Conservation (phyloP, 2,113 vertebrate species). For the Todiramphus saurophagus region DNA sequence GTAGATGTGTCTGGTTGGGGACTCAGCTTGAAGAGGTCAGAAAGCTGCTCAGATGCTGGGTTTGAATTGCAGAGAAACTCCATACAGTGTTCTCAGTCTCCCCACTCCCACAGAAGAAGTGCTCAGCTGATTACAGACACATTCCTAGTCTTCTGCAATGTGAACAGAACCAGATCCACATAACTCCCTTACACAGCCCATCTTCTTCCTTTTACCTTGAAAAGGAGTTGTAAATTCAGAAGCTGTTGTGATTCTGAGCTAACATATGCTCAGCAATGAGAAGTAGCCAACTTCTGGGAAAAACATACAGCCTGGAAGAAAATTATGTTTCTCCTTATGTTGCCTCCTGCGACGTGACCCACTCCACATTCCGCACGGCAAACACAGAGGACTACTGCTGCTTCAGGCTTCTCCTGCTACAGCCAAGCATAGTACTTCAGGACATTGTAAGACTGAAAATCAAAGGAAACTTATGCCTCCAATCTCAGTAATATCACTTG, state of each 20-base stretch:
- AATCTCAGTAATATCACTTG: background rate
- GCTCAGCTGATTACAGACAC: background rate
- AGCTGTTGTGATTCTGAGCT: background rate
- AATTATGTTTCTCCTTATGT: background rate
- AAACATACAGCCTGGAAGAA: background rate
- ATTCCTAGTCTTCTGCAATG: background rate
- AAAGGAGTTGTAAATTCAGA: background rate
- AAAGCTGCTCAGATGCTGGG: background rate
- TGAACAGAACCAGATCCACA: background rate
- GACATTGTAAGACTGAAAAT: background rate
- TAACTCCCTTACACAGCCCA: background rate
- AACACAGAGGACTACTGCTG: background rate
- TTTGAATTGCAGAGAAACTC: background rate
- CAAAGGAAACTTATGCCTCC: background rate
- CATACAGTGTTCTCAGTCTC: background rate
- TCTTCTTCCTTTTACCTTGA: background rate
- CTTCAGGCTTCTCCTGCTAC: background rate
- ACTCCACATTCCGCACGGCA: accelerated
- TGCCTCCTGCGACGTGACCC: background rate
- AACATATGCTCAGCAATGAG: background rate
- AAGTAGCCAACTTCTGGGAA: background rate
- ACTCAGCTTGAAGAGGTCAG: background rate
- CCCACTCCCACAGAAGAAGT: background rate
- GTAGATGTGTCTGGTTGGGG: background rate
- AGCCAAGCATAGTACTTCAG: accelerated